Base-by-base conservation (phyloP, 2,888 invertebrate species). In the Rhingia rostrata region DNA sequence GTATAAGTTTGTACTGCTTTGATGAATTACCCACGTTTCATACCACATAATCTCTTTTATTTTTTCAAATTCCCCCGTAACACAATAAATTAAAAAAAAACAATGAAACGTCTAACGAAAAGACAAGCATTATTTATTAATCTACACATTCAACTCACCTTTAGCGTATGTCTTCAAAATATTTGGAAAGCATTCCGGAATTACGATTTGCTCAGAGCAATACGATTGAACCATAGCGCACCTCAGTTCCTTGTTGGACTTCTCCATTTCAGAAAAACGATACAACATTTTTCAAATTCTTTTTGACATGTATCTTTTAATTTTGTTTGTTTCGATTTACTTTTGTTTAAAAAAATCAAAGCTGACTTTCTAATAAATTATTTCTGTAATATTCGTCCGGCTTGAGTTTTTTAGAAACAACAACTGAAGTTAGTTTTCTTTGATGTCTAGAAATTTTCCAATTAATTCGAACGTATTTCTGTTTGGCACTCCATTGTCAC, bases 131-230 rank as follows among this genome's bases (percentile, higher is more conserved):
- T 6, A 4, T 45, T 41, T 32, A 32, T 66, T 63, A 45, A 56
- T 72, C 1, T 22, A 22, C 22, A 22, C 22, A 2, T 72, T 49
- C 39, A 56, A 70, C 86, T 84, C 22, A 86, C 86, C 86, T 66
- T 86, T 86, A 5, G 86, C 86, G 30, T 64, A 86, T 47, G 80
- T 77, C 75, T 86, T 86, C n/a, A 86, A 69, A 37, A 86, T 86
- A 47, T 86, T 86, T 22, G 86, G 86, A 39, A 86, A 85, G 10
- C 74, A 64, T 32, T 86, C 86, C 7, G 86, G 86, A 54, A 86
- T 80, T 45, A 70, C 43, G 14, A 86, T 86, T 77, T 86, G 86
- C 33, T 86, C 86, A 3, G 86, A 82, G 51, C 86, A 86, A 61
- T 82, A 86, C 37, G 86, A 47, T 47, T 86, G 61, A 47, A 75